Base-by-base conservation (phyloP, 2,797 vertebrate genomes). In the Paramormyrops hopkinsi region DNA sequence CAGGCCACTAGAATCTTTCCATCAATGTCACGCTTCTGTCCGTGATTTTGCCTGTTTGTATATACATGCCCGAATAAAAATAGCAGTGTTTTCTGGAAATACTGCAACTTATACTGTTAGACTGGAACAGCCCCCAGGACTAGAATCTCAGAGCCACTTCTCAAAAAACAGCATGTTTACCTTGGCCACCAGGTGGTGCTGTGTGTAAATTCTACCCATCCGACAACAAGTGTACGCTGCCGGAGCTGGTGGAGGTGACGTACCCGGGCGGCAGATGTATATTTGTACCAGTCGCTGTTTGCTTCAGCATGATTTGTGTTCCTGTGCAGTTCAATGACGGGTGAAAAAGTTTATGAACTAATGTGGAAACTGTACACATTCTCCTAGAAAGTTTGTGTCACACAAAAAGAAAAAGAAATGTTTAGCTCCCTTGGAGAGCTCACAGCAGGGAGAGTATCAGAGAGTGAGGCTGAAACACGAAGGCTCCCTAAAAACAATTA, bases 161-260 rank as follows among this genome's bases (percentile, higher is more conserved):
- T 89, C 4, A 33, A 29, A n/a, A 79, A 14, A n/a, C 22, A 29
- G n/a, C 44, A 29, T 91, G 91, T 79, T 65, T 9, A 3, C 4
- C 1, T 12, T 51, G 22, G 8, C 94, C 96, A 95, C 91, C 92
- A 96, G 96, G 93, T 93, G 95, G 95, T 14, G 93, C 69, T 93
- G 90, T 92, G 90, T 89, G 73, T 90, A 92, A 93, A 86, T 88
- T 14, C 8, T 88, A 87, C 5, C 29, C 54, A 22, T 37, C 46
- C 9, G 56, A 2, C 6, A n/a, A 59, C 19, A 69, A 5, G 46
- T 76, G 17, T 44, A 33, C 46, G 33, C 14, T 88, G 54, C 22
- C 22, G 88, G n/a, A 73, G 87, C 59, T 79, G 88, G 87, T 86
- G 53, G 90, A 91, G 90, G 91, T 92, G 88, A 91, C 54, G 90